These are phyloP conservation scores for Platysternon megacephalum DNA, from an alignment of 2,113 vertebrate species.

Conservation along the genomic window DNA sequence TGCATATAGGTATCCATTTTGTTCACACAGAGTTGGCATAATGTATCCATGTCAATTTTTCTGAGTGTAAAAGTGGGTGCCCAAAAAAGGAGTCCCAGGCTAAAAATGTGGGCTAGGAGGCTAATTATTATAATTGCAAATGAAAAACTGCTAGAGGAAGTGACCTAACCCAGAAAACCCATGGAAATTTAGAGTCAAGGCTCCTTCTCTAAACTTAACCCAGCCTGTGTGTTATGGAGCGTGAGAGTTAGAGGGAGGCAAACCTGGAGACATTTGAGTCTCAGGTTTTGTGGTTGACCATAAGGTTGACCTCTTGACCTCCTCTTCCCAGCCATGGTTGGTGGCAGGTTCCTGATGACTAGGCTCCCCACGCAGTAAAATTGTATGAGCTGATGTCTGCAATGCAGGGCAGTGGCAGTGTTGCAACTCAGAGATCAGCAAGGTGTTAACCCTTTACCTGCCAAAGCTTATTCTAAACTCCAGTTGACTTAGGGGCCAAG, in stretches of 20 bases:
- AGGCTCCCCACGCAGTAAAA: background rate
- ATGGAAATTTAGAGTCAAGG: background rate
- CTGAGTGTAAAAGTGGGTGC: background rate
- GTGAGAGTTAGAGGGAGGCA: background rate
- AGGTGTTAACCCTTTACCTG: background rate
- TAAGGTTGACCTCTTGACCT: background rate
- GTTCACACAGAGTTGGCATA: background rate
- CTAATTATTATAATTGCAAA: background rate
- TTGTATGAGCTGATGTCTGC: background rate
- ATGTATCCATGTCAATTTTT: background rate
- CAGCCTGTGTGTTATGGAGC: background rate
- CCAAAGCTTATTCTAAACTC: background rate
- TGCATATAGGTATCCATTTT: background rate
- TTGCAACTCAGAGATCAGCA: background rate
- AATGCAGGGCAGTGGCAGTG: background rate
- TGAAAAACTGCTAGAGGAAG: background rate
- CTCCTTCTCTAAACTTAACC: background rate
- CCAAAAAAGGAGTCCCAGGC: background rate
- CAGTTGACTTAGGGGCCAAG: background rate
- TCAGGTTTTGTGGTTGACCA: background rate
- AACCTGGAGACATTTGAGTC: accelerated
- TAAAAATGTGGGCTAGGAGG: background rate
- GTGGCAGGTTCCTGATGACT: background rate
- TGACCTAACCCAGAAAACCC: background rate
- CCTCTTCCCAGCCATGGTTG: background rate